Evolutionary conservation across 2,797 vertebrate genomes (phyloP).

Genomic region (Sparus aurata): DNA sequence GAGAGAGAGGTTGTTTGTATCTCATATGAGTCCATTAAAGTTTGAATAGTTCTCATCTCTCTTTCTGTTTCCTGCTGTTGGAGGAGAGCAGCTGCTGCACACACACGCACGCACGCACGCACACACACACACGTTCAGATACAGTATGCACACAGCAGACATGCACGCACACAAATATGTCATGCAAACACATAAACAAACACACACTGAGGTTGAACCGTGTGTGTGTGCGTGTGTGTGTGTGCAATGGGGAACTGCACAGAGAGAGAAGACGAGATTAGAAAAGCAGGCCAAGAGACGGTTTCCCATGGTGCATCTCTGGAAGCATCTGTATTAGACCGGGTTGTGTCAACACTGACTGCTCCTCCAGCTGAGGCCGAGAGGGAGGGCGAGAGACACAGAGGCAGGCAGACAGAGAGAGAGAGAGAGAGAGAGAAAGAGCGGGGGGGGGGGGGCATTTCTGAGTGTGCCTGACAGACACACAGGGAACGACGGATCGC

Average conservation of each 20-base stretch:
- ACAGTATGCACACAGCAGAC: background rate
- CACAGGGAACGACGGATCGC: conserved; percentile 44
- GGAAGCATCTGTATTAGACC: conserved; percentile 74
- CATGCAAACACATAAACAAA: conserved; percentile 5
- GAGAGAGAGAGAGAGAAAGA: background rate
- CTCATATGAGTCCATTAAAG: conserved; percentile 65
- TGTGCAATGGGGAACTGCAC: conserved; percentile 28
- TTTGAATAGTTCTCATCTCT: conserved; percentile 63
- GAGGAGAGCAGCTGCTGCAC: conserved; percentile 31
- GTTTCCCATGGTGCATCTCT: conserved; percentile 78
- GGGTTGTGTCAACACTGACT: conserved; percentile 74
- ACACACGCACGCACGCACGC: conserved; percentile 8
- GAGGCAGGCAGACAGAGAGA: conserved; percentile 11
- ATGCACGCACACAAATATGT: background rate
- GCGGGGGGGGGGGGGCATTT: conserved; percentile 10
- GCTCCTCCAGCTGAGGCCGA: conserved; percentile 67
- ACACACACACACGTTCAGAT: background rate
- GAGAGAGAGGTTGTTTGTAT: conserved; percentile 52
- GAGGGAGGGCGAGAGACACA: conserved; percentile 20
- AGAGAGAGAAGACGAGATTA: conserved; percentile 69
- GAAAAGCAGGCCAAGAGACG: conserved; percentile 75
- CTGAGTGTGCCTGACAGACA: conserved; percentile 42
- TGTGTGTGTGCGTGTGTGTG: background rate
- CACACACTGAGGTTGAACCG: background rate
- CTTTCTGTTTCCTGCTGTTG: conserved; percentile 44